Evolutionary conservation across 1,140 invertebrate species (phyloP), one percentile per base, ranked within the genome.

Genomic region (Caenorhabditis latens): DNA sequence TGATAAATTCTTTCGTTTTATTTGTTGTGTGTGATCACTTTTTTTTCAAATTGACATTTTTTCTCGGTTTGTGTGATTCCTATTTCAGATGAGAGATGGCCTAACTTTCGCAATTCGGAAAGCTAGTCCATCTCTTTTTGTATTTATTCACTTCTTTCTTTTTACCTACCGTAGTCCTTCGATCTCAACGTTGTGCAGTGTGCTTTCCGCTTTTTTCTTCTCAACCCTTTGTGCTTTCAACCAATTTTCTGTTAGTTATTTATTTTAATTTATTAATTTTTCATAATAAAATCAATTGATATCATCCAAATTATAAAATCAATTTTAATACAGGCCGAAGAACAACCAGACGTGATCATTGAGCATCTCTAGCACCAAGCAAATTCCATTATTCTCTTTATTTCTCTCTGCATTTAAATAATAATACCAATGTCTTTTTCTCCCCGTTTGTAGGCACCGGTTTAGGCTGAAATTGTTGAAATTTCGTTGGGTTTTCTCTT

Each of bases 311-410:
- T 58, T 58, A 9, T 58, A n/a, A 58, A 58, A 21, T 21, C 9
- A 53, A 58, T 58, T 21, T 58, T 58, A n/a, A 58, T 58, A 58
- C 57, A 58, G 57, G 57, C 57, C 16, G 57, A 58, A n/a, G 57
- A 58, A 58, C 57, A 58, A 58, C 57, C 57, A 21, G 57, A 58
- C 57, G 57, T 58, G 57, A 58, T 58, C 19, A 58, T 58, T 58
- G 57, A 58, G 21, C 57, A 58, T 58, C 57, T 58, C 4, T 58
- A 21, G n/a, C 11, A 9, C 13, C 13, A 53, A 53, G 11, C 16
- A 0, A 14, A 11, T 11, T 53, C 11, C 11, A 53, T 53, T 9
- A 53, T 53, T 53, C 16, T 53, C 50, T 53, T 11, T 14, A 53
- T 53, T 53, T 14, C 9, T 53, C 50, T 21, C 57, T n/a, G 8